phyloP scores from a whole-genome alignment of 1,140 invertebrate species.

The Brachionus rubens region DNA sequence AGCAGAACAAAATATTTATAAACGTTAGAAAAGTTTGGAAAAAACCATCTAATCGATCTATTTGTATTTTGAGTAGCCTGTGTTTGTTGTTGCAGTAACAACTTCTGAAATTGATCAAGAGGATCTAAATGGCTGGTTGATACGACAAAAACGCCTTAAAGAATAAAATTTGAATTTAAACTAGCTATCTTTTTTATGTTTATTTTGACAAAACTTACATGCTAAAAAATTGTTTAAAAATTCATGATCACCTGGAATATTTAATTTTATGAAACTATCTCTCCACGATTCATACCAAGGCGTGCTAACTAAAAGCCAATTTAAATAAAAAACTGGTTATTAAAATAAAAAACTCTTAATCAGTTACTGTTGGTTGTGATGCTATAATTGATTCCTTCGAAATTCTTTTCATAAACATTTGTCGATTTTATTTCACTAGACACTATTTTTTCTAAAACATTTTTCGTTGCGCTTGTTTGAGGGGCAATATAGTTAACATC shows the following conservation, averaged over 20 bases:
- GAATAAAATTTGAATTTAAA: neutral
- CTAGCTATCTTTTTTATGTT: neutral
- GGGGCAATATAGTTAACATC: slow-evolving; percentile 76
- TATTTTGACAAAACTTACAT: slow-evolving; percentile 65
- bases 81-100: slow-evolving; percentile 73
- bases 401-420: slow-evolving; percentile 53
- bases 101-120: slow-evolving; percentile 71
- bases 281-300: slow-evolving; percentile 97
- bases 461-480: slow-evolving; percentile 76
- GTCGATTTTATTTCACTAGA: slow-evolving; percentile 63
- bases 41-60: slow-evolving; percentile 82
- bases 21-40: slow-evolving; percentile 63
- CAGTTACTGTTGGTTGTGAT: neutral
- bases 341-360: neutral
- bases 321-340: slow-evolving; percentile 45
- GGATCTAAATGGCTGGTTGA: slow-evolving; percentile 77
- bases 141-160: slow-evolving; percentile 69
- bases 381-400: neutral
- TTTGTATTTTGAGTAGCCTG: slow-evolving; percentile 70
- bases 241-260: slow-evolving; percentile 88
- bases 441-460: slow-evolving; percentile 73
- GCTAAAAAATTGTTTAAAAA: slow-evolving; percentile 88
- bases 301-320: slow-evolving; percentile 65
- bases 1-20: slow-evolving; percentile 84
- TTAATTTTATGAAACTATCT: slow-evolving; percentile 80